Evolutionary conservation across 2,888 invertebrate genomes (phyloP).

Genomic region (Scotopteryx bipunctaria): DNA sequence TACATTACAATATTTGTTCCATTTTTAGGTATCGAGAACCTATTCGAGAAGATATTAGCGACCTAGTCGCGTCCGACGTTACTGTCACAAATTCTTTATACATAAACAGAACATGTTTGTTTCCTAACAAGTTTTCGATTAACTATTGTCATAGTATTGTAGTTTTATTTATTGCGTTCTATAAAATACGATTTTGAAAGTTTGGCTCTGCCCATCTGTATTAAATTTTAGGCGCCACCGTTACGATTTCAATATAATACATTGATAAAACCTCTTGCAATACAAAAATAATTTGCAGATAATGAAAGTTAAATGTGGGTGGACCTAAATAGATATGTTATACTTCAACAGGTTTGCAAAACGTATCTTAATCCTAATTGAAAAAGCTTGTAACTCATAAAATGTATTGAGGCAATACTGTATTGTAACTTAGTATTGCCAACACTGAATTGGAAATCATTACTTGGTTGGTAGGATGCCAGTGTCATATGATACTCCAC

Average conservation of each 20-base stretch:
- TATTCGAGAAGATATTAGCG: no score
- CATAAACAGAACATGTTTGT: conserved; percentile 18
- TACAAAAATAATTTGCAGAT: conserved; percentile 10
- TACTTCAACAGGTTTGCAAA: conserved; percentile 28
- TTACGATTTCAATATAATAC: conserved; percentile 2
- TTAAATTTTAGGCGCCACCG: neutral
- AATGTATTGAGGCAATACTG: conserved; percentile 15
- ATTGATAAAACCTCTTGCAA: conserved; percentile 2
- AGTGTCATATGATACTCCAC: no score
- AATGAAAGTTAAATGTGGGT: conserved; percentile 32
- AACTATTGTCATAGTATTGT: no score
- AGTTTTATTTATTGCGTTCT: neutral
- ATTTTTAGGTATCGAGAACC: no score
- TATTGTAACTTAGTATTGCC: conserved; percentile 5
- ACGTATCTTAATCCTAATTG: conserved; percentile 34
- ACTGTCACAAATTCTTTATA: conserved; percentile 39
- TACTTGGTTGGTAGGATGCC: no score
- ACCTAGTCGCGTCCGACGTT: conserved; percentile 19
- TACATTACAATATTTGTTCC: no score
- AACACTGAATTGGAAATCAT: no score
- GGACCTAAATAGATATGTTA: conserved; percentile 36
- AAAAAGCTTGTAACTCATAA: conserved; percentile 28
- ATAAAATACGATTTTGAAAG: no score
- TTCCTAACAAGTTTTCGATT: neutral
- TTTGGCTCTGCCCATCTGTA: no score